These are phyloP conservation scores for Drosophila ezoana DNA, from an alignment of 2,888 invertebrate genomes.

Conservation along the genomic window DNA sequence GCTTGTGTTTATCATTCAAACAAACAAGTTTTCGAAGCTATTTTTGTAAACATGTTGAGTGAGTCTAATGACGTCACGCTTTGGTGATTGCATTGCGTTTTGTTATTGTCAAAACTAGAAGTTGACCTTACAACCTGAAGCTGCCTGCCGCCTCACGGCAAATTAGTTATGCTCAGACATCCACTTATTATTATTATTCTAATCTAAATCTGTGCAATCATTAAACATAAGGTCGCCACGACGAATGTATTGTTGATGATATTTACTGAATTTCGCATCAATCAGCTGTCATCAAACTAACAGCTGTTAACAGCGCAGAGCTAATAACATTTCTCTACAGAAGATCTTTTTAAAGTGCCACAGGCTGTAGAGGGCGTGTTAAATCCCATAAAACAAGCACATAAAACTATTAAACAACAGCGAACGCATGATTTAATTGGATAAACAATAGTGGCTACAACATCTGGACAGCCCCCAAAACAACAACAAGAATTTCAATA, in stretches of 20 bases:
- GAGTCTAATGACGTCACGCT: constrained; percentile 69
- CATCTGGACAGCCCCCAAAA: constrained; percentile 37
- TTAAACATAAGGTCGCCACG: constrained; percentile 27
- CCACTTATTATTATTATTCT: constrained; percentile 10
- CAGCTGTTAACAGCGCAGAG: constrained; percentile 23
- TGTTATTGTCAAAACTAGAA: constrained; percentile 53
- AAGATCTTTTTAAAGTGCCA: constrained; percentile 7
- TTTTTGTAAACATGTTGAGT: constrained; percentile 26
- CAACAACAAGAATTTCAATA: constrained; percentile 24
- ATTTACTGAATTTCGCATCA: constrained; percentile 2
- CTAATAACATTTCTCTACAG: constrained; percentile 20
- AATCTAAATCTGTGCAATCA: constrained; percentile 24
- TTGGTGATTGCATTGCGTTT: constrained; percentile 56
- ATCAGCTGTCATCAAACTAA: constrained; percentile 7
- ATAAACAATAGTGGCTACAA: constrained; percentile 59
- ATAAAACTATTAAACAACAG: constrained; percentile 50
- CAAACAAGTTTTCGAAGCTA: constrained; percentile 61
- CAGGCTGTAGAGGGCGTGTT: constrained; percentile 1
- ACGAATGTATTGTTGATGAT: constrained; percentile 11
- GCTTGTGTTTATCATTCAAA: constrained; percentile 43
- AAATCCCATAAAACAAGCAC: constrained; percentile 49
- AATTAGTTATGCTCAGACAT: constrained; percentile 57
- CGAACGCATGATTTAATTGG: constrained; percentile 36
- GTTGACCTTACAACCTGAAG: constrained; percentile 63
- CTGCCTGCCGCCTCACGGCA: constrained; percentile 26